phyloP scores from a whole-genome alignment of 2,113 vertebrate genomes.

The Stictonetta naevosa region DNA sequence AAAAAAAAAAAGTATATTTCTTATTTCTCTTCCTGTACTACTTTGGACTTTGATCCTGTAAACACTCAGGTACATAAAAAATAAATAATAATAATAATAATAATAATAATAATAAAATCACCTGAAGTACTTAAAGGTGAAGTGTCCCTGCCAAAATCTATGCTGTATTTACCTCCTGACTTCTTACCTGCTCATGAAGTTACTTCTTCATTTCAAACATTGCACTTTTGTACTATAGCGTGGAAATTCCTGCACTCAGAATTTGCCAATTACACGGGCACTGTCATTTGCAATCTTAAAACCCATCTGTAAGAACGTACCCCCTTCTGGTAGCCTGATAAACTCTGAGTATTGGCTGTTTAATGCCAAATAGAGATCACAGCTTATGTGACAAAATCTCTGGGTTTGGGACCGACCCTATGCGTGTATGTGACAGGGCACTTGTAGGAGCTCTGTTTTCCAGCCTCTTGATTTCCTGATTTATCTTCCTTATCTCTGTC shows the following conservation, averaged over 20 bases:
- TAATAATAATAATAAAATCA: not conserved
- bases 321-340: not conserved
- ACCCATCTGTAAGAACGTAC: not conserved
- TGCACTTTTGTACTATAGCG: not conserved
- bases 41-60: conserved; percentile 18
- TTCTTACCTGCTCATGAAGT: not conserved
- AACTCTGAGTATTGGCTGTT: not conserved
- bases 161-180: not conserved
- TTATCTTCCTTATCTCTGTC: not conserved
- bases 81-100: not conserved
- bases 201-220: not conserved
- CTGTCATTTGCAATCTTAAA: not conserved
- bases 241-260: not conserved
- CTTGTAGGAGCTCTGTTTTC: not conserved
- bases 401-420: not conserved
- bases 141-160: not conserved
- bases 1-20: not conserved
- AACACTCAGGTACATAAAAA: not conserved
- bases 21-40: not conserved
- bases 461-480: not conserved
- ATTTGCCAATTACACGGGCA: not conserved
- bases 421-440: not conserved
- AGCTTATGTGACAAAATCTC: not conserved
- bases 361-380: not conserved
- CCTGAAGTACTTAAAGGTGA: not conserved